Conservation (phyloP, 2,113 vertebrate genomes). For the Hippocampus mohnikei region DNA sequence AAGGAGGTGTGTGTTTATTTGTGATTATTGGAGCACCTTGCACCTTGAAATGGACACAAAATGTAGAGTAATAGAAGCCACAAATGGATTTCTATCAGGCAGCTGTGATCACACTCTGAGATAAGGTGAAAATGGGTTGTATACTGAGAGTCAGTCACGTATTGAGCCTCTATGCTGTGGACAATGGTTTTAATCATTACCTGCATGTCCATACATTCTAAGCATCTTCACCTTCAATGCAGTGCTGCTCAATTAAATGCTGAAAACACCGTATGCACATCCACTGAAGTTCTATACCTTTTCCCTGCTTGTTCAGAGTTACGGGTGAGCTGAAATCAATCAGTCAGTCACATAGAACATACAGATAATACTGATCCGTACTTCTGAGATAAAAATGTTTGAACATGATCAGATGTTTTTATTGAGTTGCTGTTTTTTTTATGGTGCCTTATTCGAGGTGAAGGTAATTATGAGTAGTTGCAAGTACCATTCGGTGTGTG, state of each 20-base stretch:
- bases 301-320: not conserved
- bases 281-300: not conserved
- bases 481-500: no score
- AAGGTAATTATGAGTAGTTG: not conserved
- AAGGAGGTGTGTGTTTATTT: constrained; percentile 46
- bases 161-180: not conserved
- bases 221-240: constrained; percentile 3
- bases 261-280: not conserved
- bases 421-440: no score
- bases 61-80: constrained; percentile 18
- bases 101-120: constrained; percentile 19
- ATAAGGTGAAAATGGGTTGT: not conserved
- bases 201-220: not conserved
- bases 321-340: not conserved
- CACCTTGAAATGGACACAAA: constrained; percentile 33
- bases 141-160: not conserved
- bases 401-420: no score
- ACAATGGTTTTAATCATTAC: constrained; percentile 8
- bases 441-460: not conserved
- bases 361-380: no score
- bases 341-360: no score
- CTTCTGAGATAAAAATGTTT: no score
- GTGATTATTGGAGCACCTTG: constrained; percentile 47
- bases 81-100: constrained; percentile 18
- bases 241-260: constrained; percentile 6